Conservation (phyloP, 2,113 vertebrate genomes). For the Ardeotis arabs region DNA sequence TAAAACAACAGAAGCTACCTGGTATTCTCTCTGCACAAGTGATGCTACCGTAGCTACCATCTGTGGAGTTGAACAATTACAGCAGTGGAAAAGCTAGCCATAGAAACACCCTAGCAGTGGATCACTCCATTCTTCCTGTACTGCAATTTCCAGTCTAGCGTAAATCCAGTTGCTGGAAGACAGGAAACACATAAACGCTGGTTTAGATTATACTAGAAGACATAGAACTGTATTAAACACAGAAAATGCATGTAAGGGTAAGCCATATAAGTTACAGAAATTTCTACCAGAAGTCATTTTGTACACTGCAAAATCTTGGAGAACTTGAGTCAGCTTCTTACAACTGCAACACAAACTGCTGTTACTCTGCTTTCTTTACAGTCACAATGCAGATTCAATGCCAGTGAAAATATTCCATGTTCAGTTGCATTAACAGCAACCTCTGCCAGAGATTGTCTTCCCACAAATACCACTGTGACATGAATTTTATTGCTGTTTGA, state of each 20-base stretch:
- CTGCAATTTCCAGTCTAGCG: neutral
- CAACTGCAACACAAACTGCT: neutral
- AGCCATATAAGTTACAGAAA: neutral
- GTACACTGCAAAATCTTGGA: neutral
- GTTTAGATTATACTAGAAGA: neutral
- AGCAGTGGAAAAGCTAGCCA: neutral
- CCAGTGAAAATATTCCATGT: neutral
- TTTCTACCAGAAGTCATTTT: neutral
- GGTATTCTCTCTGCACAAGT: neutral
- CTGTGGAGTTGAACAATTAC: neutral
- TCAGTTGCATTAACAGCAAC: neutral
- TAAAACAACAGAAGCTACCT: neutral
- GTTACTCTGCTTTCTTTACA: neutral
- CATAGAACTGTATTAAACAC: neutral
- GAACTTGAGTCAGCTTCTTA: neutral
- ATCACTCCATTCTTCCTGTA: neutral
- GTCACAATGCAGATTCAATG: neutral
- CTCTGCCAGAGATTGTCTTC: neutral
- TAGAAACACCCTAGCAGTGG: neutral
- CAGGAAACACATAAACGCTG: neutral
- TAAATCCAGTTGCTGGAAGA: conserved; percentile 2
- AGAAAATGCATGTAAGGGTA: neutral
- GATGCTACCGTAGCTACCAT: conserved; percentile 16
- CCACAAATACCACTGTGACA: neutral
- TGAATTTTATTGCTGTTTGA: neutral